phyloP scores from a whole-genome alignment of 1,140 invertebrate genomes.

The Littorina saxatilis region DNA sequence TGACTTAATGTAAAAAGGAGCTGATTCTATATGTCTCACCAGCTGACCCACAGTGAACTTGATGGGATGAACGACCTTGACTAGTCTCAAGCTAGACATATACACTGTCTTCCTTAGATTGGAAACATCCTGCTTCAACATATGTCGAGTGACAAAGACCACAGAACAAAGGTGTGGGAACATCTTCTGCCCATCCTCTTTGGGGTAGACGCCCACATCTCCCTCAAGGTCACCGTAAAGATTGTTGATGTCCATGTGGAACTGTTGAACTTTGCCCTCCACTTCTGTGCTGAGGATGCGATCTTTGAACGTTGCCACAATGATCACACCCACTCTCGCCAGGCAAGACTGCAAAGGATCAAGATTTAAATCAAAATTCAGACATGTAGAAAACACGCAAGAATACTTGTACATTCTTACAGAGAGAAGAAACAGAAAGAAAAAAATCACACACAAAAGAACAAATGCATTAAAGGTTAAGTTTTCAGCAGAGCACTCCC shows the following conservation, averaged over 20 bases:
- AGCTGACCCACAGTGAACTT: slow-evolving; percentile 12
- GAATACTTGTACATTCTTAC: not conserved
- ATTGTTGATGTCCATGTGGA: not conserved
- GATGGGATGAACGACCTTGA: not conserved
- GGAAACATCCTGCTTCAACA: not conserved
- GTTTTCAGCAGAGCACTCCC: no score
- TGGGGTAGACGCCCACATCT: slow-evolving; percentile 3
- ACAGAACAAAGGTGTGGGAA: slow-evolving; percentile 23
- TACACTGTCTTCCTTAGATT: slow-evolving; percentile 13
- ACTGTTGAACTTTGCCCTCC: not conserved
- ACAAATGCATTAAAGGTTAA: no score
- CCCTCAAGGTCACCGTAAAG: slow-evolving; percentile 11
- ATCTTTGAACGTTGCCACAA: slow-evolving; percentile 68
- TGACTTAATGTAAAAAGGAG: no score
- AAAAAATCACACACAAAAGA: no score
- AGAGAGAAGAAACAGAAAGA: no score
- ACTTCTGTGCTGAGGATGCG: slow-evolving; percentile 24
- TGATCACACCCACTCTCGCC: slow-evolving; percentile 56
- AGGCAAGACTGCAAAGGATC: slow-evolving; percentile 56
- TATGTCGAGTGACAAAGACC: slow-evolving; percentile 8
- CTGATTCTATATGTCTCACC: not conserved
- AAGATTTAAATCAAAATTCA: no score
- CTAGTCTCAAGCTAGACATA: not conserved
- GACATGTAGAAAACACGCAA: not conserved
- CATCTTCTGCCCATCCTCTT: slow-evolving; percentile 20